Base-by-base conservation (phyloP, 2,797 vertebrate genomes). In the Pseudomugil tenellus region DNA sequence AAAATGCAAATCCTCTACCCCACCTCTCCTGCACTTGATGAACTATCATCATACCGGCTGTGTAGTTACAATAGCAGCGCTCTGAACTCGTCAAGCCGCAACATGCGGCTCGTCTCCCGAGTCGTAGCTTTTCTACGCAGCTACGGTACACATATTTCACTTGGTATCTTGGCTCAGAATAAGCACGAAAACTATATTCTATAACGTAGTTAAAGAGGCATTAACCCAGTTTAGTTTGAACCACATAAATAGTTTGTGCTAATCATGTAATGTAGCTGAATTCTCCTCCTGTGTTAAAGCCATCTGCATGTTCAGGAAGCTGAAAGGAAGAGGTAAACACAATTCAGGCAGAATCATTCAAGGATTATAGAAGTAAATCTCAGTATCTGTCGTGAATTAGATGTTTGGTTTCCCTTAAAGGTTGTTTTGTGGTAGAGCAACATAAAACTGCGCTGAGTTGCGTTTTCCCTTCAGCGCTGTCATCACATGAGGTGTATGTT, bases 401-500 rank as follows among this genome's bases (percentile, higher is more conserved):
- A 31, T 61, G 13, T 59, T 66, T 19, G 5, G 3, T n/a, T 31
- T 52, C 21, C 56, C 16, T 55, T 62, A 29, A n/a, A n/a, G n/a
- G 29, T 2, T 53, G 19, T 8, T 2, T 34, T 62, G 1, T 6
- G 16, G n/a, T 57, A 58, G 56, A 70, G 17, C n/a, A 21, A 25
- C 34, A 53, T 28, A 71, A 53, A 55, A 34, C 10, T 59, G 37
- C 31, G n/a, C 21, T 35, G 61, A 43, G 28, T 56, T 56, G 53
- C 21, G 70, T 75, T 70, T 73, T 61, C 74, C 59, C 34, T 49
- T 53, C 17, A 65, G 67, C 70, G 63, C 71, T 70, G 84, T 86
- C 82, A 79, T 80, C 69, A 72, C 74, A 70, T 54, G 61, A 66
- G 76, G 85, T 87, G 71, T 61, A 74, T 82, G 64, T 84, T 72